Evolutionary conservation across 1,140 invertebrate species (phyloP), one percentile per base, ranked within the genome.

Genomic region (Cotesia glomerata): DNA sequence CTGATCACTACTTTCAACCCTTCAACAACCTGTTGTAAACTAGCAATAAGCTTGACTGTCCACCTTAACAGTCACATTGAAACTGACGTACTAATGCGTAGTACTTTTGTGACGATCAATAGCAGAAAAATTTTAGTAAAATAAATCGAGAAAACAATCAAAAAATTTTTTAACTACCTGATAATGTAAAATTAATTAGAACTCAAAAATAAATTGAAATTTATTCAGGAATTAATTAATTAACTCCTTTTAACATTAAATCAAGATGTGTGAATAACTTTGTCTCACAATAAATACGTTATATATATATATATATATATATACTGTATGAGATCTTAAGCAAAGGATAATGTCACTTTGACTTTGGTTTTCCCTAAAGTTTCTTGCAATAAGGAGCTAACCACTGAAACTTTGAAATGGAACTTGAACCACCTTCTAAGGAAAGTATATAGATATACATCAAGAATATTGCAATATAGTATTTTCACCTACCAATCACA

Each of bases 321-420:
- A 45, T 45, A 45, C 39, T 45, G 39, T 45, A 45, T 45, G 39
- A 7, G 11, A 11, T 45, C 39, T 45, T 45, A 7, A 54, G 7
- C 52, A 54, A 54, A n/a, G 13, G 7, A 54, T n/a, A 61, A 13
- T 26, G 58, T 61, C 58, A 18, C 58, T 61, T 61, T 34, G 32
- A 14, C 14, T 13, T 61, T 18, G 58, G 11, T 18, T 61, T 34
- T 13, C 18, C 26, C 13, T 34, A 26, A 61, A 61, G 74, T 71
- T 67, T 69, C 68, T 69, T 32, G 58, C n/a, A 68, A 58, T 71
- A 72, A 67, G 58, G 69, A 74, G 69, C 61, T 63, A 76, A 76
- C 75, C 73, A 54, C 75, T 71, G 66, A 76, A 58, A 76, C 73
- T 76, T 75, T 52, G 62, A 49, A 70, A 72, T 66, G 75, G 72